phyloP scores from a whole-genome alignment of 2,888 invertebrate genomes.

The Dicroscelio sp. region DNA sequence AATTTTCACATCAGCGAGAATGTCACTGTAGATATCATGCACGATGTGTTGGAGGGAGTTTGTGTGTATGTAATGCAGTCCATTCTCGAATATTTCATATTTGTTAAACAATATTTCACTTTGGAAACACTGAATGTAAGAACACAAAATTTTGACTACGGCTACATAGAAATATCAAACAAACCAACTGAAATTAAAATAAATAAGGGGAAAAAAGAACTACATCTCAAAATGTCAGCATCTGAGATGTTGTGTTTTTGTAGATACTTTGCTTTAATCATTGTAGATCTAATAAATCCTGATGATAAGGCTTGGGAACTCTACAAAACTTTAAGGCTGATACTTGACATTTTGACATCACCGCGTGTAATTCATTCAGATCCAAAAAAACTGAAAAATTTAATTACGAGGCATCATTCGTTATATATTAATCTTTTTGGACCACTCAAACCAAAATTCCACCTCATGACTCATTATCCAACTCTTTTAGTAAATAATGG shows the following conservation, averaged over 20 bases:
- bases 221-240: conserved; percentile 56
- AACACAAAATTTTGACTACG: conserved; percentile 22
- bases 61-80: conserved; percentile 32
- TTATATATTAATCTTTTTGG: no score
- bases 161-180: conserved; percentile 18
- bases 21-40: conserved; percentile 37
- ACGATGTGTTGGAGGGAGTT: conserved; percentile 54
- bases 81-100: conserved; percentile 12
- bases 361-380: conserved; percentile 47
- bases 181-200: conserved; percentile 11
- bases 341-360: conserved; percentile 68
- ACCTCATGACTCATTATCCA: no score
- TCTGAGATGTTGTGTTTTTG: background rate
- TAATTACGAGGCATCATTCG: no score
- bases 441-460: no score
- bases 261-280: background rate
- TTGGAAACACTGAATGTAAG: conserved; percentile 24
- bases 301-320: conserved; percentile 63
- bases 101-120: conserved; percentile 38
- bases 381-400: no score
- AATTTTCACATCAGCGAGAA: conserved; percentile 48
- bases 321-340: conserved; percentile 58
- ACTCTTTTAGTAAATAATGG: conserved; percentile 35
- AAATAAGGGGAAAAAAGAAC: conserved; percentile 7
- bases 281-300: conserved; percentile 55